Evolutionary conservation across 2,113 vertebrate species (phyloP).

Genomic region (Nipponia nippon): DNA sequence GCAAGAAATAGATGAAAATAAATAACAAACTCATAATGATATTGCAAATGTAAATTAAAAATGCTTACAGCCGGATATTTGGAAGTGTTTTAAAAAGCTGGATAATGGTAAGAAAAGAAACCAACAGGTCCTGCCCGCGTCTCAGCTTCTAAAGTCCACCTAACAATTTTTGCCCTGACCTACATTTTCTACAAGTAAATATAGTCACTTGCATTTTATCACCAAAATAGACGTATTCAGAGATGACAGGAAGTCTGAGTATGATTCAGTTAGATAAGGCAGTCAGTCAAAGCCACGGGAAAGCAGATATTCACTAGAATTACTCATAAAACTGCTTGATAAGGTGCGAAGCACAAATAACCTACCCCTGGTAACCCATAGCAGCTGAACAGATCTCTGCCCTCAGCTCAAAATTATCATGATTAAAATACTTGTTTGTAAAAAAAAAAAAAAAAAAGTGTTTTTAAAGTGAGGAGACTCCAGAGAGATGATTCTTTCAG

Average conservation of each 20-base stretch:
- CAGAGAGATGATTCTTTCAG: background rate
- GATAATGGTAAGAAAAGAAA: background rate
- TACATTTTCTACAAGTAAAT: constrained; percentile 32
- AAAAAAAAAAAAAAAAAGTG: background rate
- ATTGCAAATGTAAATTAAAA: background rate
- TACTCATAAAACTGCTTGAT: background rate
- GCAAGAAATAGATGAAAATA: background rate
- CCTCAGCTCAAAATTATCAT: background rate
- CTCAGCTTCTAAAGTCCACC: background rate
- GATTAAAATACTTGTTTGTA: background rate
- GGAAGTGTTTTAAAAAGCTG: background rate
- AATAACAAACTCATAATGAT: background rate
- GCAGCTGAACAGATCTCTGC: background rate
- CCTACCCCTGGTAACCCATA: background rate
- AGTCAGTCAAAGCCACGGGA: background rate
- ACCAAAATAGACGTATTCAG: background rate
- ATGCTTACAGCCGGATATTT: background rate
- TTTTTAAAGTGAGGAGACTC: background rate
- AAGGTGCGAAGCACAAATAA: background rate
- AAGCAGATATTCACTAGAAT: background rate
- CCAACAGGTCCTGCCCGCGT: background rate
- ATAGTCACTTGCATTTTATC: background rate
- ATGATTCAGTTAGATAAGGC: constrained; percentile 12
- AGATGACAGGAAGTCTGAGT: constrained; percentile 5
- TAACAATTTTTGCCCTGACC: background rate